Conservation (phyloP, 2,113 vertebrate species). For the Rhinogobius similis region DNA sequence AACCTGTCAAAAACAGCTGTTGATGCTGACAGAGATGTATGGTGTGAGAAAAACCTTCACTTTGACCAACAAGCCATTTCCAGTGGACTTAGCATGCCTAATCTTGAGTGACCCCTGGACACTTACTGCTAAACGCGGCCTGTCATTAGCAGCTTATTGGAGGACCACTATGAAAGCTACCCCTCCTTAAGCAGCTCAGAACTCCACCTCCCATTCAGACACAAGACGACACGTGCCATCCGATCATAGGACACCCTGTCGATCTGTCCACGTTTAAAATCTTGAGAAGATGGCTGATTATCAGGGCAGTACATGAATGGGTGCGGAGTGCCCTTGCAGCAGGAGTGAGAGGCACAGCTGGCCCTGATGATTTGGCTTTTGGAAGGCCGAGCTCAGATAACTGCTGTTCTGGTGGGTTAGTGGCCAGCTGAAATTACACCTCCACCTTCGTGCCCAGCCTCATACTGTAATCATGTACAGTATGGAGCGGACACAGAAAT, state of each 20-base stretch:
- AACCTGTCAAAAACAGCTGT: no score
- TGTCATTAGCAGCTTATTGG: constrained; percentile 46
- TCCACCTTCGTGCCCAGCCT: constrained; percentile 39
- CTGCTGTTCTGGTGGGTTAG: constrained; percentile 53
- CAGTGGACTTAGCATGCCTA: constrained; percentile 55
- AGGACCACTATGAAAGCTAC: constrained; percentile 32
- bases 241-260: neutral
- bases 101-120: constrained; percentile 51
- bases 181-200: constrained; percentile 45
- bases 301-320: constrained; percentile 23
- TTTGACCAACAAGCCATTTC: constrained; percentile 44
- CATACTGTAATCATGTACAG: constrained; percentile 21
- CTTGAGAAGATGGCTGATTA: constrained; percentile 31
- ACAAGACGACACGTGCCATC: neutral
- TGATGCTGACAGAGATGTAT: no score
- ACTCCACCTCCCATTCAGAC: constrained; percentile 11
- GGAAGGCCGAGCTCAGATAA: constrained; percentile 66
- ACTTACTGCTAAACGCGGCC: constrained; percentile 46
- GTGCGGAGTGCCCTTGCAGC: constrained; percentile 25
- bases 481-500: constrained; percentile 15
- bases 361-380: constrained; percentile 48
- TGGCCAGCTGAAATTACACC: constrained; percentile 73
- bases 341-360: constrained; percentile 68
- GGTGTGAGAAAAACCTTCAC: constrained; percentile 49
- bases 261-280: constrained; percentile 23